A percentile compares a stretch with the other conserved stretches of the same genome.
Evolutionary conservation across 1,140 invertebrate species (phyloP).

Genomic region (Conopomorpha cramerella): DNA sequence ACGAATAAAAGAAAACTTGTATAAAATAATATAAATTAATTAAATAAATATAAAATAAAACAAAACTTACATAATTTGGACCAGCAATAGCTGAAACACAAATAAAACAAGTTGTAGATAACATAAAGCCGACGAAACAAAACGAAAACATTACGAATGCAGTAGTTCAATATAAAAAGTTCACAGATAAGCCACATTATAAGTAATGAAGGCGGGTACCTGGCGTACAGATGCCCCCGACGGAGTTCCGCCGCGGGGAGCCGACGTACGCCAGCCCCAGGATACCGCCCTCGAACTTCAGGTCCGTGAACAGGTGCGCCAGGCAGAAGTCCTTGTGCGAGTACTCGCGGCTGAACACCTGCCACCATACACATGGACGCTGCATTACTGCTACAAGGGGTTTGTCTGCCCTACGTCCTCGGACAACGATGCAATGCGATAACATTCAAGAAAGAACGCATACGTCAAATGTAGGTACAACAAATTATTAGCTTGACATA

Average conservation of each 20-base stretch:
- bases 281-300: constrained; percentile 94
- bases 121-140: constrained; percentile 4
- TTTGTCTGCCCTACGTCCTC: too few species aligned
- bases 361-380: too few species aligned
- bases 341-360: constrained; percentile 92
- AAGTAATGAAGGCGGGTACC: constrained; percentile 58
- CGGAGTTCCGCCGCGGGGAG: constrained; percentile 86
- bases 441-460: too few species aligned
- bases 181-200: constrained; percentile 3
- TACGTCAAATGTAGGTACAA: too few species aligned
- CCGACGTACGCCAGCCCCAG: constrained; percentile 95
- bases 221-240: constrained; percentile 95
- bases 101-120: constrained; percentile 15
- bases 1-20: constrained; percentile 24
- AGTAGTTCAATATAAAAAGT: constrained; percentile 6
- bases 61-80: constrained; percentile 26
- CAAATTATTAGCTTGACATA: too few species aligned
- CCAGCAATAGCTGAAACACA: too few species aligned
- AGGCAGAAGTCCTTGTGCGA: constrained; percentile 94
- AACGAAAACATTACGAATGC: too few species aligned
- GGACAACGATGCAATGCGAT: too few species aligned
- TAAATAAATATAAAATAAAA: too few species aligned
- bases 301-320: constrained; percentile 94
- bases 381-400: too few species aligned
- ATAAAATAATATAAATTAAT: constrained; percentile 28